Base-by-base conservation (phyloP, 2,113 vertebrate species). In the Romanogobio albipinnatus region DNA sequence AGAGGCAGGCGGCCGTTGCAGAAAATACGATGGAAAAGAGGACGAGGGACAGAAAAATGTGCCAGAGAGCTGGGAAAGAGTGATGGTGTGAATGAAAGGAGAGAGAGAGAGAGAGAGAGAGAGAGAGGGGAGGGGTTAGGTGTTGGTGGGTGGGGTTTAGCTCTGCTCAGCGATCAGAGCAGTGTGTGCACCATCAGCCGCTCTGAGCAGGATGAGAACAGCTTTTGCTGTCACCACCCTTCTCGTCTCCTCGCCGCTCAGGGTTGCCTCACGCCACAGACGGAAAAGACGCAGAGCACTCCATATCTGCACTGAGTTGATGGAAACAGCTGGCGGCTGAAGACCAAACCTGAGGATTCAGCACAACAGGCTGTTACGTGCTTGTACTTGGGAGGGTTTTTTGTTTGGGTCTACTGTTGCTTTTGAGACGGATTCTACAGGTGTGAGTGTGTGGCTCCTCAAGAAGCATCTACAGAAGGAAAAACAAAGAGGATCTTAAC, bases 71-170 rank as follows among this genome's bases (percentile, higher is more conserved):
- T 53, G 82, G 51, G 76, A 83, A 86, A 84, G 73, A 78, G 84
- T 11, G 84, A 86, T 64, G 74, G 83, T 19, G 74, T 73, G 79
- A 81, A 84, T 74, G 83, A 76, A 85, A 74, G 78, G 84, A 24
- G 84, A 45, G 58, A 81, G 75, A 84, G 58, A 51, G 84, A 45
- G 58, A 81, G 75, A 84, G 58, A 51, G 62, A 82, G 53, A 2
- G 73, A 71, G 73, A 59, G 75, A 85, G 85, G 90, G 90, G 88
- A 87, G 90, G 87, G 87, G 87, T 81, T 53, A 92, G 89, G 84
- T 83, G 92, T 90, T 86, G 70, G 70, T 56, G 76, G 87, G 62
- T 79, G 87, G 87, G 84, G 86, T 81, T 80, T 59, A 83, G 68
- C 62, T 71, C 76, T 76, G 70, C 77, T 84, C 77, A 81, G 81